Evolutionary conservation across 2,888 invertebrate species (phyloP).

Genomic region (Drosophila mercatorum): DNA sequence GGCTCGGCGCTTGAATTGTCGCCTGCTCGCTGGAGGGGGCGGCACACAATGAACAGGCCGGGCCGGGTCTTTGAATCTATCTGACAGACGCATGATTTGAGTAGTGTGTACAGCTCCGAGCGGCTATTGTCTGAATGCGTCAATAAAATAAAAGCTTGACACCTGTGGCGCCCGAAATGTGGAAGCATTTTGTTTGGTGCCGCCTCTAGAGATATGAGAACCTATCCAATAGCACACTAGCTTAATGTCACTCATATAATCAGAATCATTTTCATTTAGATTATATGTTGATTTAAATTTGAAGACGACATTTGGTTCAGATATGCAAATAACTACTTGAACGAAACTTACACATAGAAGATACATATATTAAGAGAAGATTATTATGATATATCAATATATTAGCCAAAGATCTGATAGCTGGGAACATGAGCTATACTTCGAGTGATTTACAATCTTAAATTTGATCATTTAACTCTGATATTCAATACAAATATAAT

Average conservation of each 20-base stretch:
- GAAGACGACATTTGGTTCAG: neutral
- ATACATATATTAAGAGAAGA: neutral
- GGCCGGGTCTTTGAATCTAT: conserved; percentile 25
- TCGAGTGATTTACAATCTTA: no score
- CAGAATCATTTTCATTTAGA: conserved; percentile 10
- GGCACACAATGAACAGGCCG: conserved; percentile 51
- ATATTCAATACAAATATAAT: no score
- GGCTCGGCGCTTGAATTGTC: conserved; percentile 1
- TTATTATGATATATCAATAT: neutral
- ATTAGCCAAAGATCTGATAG: neutral
- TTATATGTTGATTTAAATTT: conserved; percentile 2
- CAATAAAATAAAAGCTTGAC: conserved; percentile 70
- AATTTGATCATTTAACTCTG: no score
- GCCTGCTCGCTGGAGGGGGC: conserved; percentile 17
- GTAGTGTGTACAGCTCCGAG: conserved; percentile 25
- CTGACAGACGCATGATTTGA: conserved; percentile 47
- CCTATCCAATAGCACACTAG: conserved; percentile 3
- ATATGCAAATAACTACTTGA: neutral
- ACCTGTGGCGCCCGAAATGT: conserved; percentile 64
- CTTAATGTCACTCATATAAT: conserved; percentile 5
- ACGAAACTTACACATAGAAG: neutral
- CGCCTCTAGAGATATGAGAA: conserved; percentile 8
- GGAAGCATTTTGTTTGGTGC: conserved; percentile 27
- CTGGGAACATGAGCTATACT: no score
- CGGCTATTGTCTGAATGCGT: conserved; percentile 56